Percentiles rank a stretch among this genome's conserved stretches.
phyloP scores from a whole-genome alignment of 1,140 invertebrate genomes.

The Myzus persicae region DNA sequence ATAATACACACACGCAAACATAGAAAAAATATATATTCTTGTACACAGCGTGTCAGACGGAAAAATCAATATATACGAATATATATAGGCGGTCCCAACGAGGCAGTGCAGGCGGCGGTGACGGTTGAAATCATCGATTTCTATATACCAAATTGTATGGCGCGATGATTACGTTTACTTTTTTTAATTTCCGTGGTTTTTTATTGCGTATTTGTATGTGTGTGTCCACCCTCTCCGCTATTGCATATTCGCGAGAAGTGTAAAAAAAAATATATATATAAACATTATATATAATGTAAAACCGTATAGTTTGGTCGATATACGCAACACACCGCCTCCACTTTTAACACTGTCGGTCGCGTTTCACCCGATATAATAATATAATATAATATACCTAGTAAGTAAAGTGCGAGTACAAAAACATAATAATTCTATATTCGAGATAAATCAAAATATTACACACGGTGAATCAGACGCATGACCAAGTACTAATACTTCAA shows the following conservation, averaged over 20 bases:
- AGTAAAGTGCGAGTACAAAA: neutral
- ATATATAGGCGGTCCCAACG: neutral
- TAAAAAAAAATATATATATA: neutral
- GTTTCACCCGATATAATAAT: neutral
- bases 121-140: constrained; percentile 15
- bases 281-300: neutral
- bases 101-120: neutral
- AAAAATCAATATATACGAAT: constrained; percentile 43
- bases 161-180: constrained; percentile 22
- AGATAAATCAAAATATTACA: too few species aligned
- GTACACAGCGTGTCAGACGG: neutral
- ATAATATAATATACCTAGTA: neutral
- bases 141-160: neutral
- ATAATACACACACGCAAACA: neutral
- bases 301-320: constrained; percentile 3
- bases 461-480: too few species aligned
- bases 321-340: neutral
- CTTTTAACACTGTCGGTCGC: neutral
- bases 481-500: too few species aligned
- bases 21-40: neutral
- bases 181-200: neutral
- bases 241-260: neutral
- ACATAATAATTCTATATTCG: neutral
- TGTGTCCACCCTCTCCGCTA: neutral
- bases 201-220: neutral